Conservation (phyloP, 2,797 vertebrate genomes). For the Lindbergichthys nudifrons region DNA sequence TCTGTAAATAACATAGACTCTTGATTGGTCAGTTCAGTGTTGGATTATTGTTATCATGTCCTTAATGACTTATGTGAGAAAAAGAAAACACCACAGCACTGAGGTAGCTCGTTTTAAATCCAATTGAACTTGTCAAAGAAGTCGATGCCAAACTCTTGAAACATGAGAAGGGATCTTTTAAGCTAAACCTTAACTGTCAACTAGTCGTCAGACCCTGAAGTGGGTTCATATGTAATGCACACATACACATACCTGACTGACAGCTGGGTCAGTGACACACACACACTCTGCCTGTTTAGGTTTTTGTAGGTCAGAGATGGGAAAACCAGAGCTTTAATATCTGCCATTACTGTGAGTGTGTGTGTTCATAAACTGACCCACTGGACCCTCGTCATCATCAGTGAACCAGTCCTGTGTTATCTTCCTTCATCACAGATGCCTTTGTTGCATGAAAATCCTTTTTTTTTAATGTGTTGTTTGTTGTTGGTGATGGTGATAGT, state of each 20-base stretch:
- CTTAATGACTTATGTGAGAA: slow-evolving; percentile 53
- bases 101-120: slow-evolving; percentile 46
- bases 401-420: slow-evolving; percentile 66
- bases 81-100: slow-evolving; percentile 38
- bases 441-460: slow-evolving; percentile 84
- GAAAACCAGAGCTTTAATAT: slow-evolving; percentile 51
- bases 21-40: slow-evolving; percentile 43
- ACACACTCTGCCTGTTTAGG: slow-evolving; percentile 34
- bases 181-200: slow-evolving; percentile 25
- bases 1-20: slow-evolving; percentile 75
- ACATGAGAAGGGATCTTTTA: slow-evolving; percentile 51
- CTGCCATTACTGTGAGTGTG: slow-evolving; percentile 43
- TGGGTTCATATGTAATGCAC: slow-evolving; percentile 41
- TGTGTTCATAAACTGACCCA: slow-evolving; percentile 46
- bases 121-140: slow-evolving; percentile 40
- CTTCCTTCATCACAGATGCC: slow-evolving; percentile 80
- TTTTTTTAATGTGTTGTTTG: slow-evolving; percentile 51
- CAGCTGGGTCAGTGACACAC: slow-evolving; percentile 46
- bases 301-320: slow-evolving; percentile 49
- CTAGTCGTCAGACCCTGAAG: slow-evolving; percentile 27
- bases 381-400: slow-evolving; percentile 59
- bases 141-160: slow-evolving; percentile 43
- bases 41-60: slow-evolving; percentile 50
- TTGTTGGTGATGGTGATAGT: slow-evolving; percentile 68
- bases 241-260: slow-evolving; percentile 25